Evolutionary conservation across 2,888 invertebrate species (phyloP).

Genomic region (Anorthoa munda): DNA sequence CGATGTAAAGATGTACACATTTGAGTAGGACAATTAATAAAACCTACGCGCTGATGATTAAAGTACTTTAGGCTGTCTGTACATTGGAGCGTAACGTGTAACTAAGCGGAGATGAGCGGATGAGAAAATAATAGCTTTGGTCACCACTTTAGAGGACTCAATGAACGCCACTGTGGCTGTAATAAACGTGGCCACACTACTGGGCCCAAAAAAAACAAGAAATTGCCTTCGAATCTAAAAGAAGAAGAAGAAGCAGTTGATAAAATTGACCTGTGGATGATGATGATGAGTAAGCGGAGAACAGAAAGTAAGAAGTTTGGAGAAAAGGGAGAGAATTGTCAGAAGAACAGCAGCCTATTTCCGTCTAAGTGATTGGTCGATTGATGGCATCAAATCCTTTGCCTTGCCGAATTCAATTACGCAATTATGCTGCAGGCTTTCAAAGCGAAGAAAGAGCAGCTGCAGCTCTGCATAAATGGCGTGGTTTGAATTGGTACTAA

Average conservation of each 20-base stretch:
- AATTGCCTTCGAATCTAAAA: too few relatives aligned
- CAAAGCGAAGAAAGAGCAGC: neutral
- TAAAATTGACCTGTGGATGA: neutral
- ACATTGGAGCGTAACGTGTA: neutral
- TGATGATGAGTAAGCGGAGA: neutral
- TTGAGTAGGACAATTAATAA: constrained; percentile 27
- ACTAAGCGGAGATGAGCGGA: neutral
- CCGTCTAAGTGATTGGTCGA: too few relatives aligned
- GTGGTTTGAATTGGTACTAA: neutral
- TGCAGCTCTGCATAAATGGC: neutral
- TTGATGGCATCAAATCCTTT: too few relatives aligned
- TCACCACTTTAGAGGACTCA: neutral
- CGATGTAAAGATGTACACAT: constrained; percentile 24
- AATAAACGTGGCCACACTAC: too few relatives aligned
- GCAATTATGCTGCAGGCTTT: too few relatives aligned
- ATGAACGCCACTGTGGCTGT: too few relatives aligned
- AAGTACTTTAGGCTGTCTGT: neutral
- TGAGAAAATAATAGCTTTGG: neutral
- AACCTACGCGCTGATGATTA: constrained; percentile 4
- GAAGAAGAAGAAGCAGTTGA: too few relatives aligned
- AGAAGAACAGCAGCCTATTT: too few relatives aligned
- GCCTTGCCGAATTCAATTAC: too few relatives aligned
- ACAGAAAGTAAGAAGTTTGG: too few relatives aligned
- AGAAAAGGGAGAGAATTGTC: too few relatives aligned
- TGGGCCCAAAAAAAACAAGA: too few relatives aligned